Conservation (phyloP, 2,113 vertebrate species). For the Dipodomys spectabilis region DNA sequence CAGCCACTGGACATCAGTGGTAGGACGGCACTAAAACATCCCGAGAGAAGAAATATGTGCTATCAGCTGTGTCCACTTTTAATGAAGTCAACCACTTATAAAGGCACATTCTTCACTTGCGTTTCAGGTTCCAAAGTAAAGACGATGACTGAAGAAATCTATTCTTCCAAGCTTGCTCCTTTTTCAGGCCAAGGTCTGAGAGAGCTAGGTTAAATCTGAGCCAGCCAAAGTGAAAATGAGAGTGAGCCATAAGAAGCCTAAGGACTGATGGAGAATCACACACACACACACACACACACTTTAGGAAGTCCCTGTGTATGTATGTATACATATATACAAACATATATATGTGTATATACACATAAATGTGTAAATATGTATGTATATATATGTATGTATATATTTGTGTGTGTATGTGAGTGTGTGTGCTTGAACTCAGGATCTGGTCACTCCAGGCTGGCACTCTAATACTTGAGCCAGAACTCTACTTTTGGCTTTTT, state of each 20-base stretch:
- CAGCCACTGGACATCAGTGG: background rate
- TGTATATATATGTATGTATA: background rate
- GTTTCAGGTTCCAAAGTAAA: conserved; percentile 64
- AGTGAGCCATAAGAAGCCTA: background rate
- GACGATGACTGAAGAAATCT: background rate
- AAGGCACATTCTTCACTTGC: conserved; percentile 21
- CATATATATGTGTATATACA: no score
- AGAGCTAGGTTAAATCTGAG: background rate
- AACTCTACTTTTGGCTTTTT: no score
- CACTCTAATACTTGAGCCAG: no score
- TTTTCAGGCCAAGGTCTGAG: background rate
- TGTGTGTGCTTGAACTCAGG: no score
- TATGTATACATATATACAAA: no score
- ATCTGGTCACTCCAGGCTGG: no score
- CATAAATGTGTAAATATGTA: background rate
- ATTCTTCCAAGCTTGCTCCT: background rate
- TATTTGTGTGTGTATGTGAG: accelerated
- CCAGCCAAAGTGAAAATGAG: background rate
- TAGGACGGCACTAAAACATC: conserved; percentile 11
- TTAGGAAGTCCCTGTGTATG: no score
- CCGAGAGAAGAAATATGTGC: background rate
- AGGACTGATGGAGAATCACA: background rate
- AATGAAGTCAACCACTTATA: conserved; percentile 16
- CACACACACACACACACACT: no score
- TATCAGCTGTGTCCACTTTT: background rate